Evolutionary conservation across 2,113 vertebrate species (phyloP).

Genomic region (Pelodiscus sinensis): DNA sequence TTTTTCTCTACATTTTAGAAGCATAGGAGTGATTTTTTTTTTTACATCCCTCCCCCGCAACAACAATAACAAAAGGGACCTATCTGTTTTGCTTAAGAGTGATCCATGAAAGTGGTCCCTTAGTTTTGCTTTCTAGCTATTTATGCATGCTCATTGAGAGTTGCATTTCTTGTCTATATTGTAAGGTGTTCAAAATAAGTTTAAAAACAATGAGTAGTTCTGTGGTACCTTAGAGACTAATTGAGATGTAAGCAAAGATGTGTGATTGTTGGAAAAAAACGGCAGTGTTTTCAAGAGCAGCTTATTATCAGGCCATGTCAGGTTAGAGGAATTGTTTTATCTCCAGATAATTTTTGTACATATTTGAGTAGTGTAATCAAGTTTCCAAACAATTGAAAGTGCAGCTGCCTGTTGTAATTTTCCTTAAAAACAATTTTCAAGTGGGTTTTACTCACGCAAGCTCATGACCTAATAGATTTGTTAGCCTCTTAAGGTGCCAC

Average conservation of each 20-base stretch:
- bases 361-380: not conserved
- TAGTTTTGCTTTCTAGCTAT: not conserved
- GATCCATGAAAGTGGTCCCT: not conserved
- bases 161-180: rapidly evolving
- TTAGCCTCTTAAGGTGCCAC: too few relatives aligned
- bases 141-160: not conserved
- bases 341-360: not conserved
- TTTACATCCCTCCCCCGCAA: too few relatives aligned
- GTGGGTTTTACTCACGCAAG: too few relatives aligned
- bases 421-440: too few relatives aligned
- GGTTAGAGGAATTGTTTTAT: not conserved
- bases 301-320: not conserved
- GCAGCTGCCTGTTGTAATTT: not conserved
- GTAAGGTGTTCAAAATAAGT: not conserved
- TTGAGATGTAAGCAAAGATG: not conserved
- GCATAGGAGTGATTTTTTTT: not conserved
- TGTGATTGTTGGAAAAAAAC: too few relatives aligned
- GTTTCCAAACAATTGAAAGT: not conserved
- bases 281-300: not conserved
- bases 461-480: too few relatives aligned
- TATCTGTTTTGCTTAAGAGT: not conserved
- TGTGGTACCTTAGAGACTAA: not conserved
- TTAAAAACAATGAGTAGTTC: not conserved
- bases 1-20: not conserved
- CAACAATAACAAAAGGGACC: not conserved